These are phyloP conservation scores for Leguminivora glycinivorella DNA, from an alignment of 1,140 invertebrate genomes.

Conservation along the genomic window DNA sequence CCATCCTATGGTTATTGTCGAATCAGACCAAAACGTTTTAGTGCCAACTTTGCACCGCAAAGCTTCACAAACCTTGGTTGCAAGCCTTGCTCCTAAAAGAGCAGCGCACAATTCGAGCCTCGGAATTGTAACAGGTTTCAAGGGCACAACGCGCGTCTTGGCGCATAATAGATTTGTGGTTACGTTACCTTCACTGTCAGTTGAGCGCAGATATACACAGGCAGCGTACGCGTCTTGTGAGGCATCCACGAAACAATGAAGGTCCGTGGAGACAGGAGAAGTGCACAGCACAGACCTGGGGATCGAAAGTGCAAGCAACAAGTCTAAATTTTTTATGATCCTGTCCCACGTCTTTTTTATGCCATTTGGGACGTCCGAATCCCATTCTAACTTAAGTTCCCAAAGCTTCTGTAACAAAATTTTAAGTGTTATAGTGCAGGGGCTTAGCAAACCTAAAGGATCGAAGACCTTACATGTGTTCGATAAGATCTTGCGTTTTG, in stretches of 20 bases:
- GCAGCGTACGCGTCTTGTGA: slow-evolving; percentile 27
- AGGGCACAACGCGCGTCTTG: slow-evolving; percentile 50
- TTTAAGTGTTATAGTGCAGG: slow-evolving; percentile 40
- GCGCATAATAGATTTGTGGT: slow-evolving; percentile 36
- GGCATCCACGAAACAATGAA: slow-evolving; percentile 22
- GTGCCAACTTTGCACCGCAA: background rate
- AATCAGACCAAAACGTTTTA: slow-evolving; percentile 19
- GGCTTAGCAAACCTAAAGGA: slow-evolving; percentile 44
- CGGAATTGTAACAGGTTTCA: slow-evolving; percentile 47
- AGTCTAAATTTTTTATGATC: background rate
- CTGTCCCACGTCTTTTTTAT: slow-evolving; percentile 15
- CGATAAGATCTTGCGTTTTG: slow-evolving; percentile 36
- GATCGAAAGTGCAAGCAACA: background rate
- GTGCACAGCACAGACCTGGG: slow-evolving; percentile 2
- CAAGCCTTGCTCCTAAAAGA: slow-evolving; percentile 35
- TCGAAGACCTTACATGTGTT: slow-evolving; percentile 41
- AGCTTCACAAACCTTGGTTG: slow-evolving; percentile 28
- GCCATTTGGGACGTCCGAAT: slow-evolving; percentile 33
- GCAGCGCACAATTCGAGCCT: slow-evolving; percentile 50
- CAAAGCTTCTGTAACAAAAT: slow-evolving; percentile 43
- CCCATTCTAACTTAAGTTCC: slow-evolving; percentile 42
- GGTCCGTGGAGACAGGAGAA: background rate
- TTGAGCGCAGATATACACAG: slow-evolving; percentile 38
- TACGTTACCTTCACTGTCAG: slow-evolving; percentile 6
- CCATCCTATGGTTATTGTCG: slow-evolving; percentile 35